Evolutionary conservation across 2,888 invertebrate species (phyloP).

Genomic region (Sipha maydis): DNA sequence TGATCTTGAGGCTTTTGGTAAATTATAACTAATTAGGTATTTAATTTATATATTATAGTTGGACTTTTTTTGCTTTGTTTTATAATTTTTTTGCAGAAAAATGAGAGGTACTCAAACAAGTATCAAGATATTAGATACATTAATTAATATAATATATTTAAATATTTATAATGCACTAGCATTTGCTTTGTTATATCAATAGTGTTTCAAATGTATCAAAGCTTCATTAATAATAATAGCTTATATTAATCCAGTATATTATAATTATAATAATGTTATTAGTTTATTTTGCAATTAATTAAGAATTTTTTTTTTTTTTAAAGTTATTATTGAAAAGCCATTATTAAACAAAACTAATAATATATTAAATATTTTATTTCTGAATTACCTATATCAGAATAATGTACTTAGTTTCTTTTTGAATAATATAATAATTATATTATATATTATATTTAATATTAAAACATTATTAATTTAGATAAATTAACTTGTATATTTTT

Average conservation of each 20-base stretch:
- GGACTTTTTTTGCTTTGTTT: neutral
- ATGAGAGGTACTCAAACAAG: neutral
- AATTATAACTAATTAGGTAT: constrained; percentile 30
- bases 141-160: neutral
- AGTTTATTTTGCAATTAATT: neutral
- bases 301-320: neutral
- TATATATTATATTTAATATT: no score
- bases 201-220: neutral
- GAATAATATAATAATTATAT: no score
- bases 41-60: constrained; percentile 23
- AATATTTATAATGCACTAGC: no score
- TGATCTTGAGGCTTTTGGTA: constrained; percentile 35
- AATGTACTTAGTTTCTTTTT: no score
- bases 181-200: neutral
- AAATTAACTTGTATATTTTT: no score
- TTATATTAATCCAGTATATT: neutral
- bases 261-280: neutral
- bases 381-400: no score
- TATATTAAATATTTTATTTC: no score
- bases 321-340: no score
- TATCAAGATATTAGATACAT: neutral
- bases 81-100: neutral
- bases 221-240: no score
- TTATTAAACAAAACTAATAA: no score
- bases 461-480: no score